A percentile compares a stretch with the other conserved stretches of the same genome.
phyloP scores from a whole-genome alignment of 2,113 vertebrate genomes.

The Ictalurus punctatus region DNA sequence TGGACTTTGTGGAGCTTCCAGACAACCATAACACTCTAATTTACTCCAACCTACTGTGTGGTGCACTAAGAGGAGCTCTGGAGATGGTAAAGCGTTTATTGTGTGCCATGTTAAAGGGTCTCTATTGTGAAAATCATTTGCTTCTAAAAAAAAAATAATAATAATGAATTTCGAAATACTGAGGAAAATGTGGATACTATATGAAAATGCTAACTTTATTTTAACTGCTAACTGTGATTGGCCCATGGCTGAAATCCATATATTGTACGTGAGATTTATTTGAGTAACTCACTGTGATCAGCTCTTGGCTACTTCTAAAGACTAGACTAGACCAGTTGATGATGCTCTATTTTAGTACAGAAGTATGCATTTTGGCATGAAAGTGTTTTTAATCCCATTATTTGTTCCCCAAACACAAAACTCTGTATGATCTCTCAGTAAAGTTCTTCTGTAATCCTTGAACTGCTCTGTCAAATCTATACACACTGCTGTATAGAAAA shows the following conservation, averaged over 20 bases:
- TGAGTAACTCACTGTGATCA: neutral
- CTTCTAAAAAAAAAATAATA: neutral
- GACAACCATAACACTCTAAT: constrained; percentile 93
- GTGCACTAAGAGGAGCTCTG: constrained; percentile 90
- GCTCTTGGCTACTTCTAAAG: neutral
- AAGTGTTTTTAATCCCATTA: neutral
- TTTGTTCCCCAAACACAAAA: neutral
- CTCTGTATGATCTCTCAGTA: neutral
- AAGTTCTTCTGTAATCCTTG: neutral
- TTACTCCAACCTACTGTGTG: constrained; percentile 95
- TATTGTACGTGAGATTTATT: too few species aligned
- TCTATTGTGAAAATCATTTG: neutral
- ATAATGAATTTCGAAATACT: neutral
- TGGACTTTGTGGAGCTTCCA: constrained; percentile 97
- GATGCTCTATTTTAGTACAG: neutral
- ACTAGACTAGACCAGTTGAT: neutral
- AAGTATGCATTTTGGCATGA: neutral
- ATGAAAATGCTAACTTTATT: neutral
- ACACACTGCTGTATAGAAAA: neutral
- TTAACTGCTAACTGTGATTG: neutral
- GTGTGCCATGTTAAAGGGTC: neutral
- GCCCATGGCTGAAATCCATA: neutral
- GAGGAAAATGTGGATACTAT: neutral
- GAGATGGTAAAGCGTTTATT: constrained; percentile 86
- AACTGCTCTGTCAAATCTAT: neutral